These are phyloP conservation scores for Albula glossodonta DNA, from an alignment of 2,113 vertebrate species.

Conservation along the genomic window DNA sequence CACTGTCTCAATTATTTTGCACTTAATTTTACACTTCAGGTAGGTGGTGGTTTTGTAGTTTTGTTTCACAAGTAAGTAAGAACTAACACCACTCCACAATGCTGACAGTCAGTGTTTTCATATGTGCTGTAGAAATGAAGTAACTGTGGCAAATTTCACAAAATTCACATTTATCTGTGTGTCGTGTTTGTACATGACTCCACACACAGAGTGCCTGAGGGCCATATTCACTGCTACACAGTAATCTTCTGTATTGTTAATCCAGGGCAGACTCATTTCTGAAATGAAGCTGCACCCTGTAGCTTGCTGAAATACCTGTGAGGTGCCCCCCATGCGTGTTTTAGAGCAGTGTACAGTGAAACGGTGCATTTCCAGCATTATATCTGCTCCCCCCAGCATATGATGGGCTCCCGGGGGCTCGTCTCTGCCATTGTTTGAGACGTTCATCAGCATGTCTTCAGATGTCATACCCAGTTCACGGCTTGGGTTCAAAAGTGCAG, in stretches of 20 bases:
- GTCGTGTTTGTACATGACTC: not conserved
- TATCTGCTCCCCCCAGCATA: not conserved
- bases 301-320: conserved; percentile 11
- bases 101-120: not conserved
- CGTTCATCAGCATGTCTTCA: not conserved
- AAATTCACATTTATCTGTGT: not conserved
- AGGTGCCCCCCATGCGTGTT: not conserved
- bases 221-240: not conserved
- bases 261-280: conserved; percentile 9
- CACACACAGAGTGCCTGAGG: not conserved
- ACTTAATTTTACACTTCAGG: too few relatives aligned
- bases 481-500: not conserved
- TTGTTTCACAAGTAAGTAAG: too few relatives aligned
- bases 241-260: conserved; percentile 5
- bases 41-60: too few relatives aligned
- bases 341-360: too few relatives aligned
- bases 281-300: conserved; percentile 10
- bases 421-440: not conserved
- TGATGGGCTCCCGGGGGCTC: not conserved
- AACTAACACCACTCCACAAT: too few relatives aligned
- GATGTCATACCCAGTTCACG: not conserved
- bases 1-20: too few relatives aligned
- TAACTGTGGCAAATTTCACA: not conserved
- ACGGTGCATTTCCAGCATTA: not conserved
- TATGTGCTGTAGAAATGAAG: not conserved